These are phyloP conservation scores for Thermophis baileyi DNA, from an alignment of 2,113 vertebrate genomes.

Conservation along the genomic window DNA sequence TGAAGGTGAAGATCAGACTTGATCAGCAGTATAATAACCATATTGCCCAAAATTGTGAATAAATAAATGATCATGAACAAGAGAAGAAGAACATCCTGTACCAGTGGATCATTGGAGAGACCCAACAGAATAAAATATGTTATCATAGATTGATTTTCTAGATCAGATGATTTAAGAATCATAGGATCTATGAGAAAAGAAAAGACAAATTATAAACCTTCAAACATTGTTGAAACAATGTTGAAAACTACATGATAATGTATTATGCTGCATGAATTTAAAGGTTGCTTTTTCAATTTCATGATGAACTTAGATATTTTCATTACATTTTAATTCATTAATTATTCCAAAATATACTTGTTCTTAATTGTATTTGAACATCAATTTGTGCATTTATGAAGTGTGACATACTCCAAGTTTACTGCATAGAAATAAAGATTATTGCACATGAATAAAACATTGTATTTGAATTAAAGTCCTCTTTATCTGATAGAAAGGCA, in stretches of 20 bases:
- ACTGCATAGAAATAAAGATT: background rate
- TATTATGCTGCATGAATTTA: background rate
- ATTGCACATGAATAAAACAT: background rate
- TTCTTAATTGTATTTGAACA: background rate
- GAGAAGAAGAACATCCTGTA: background rate
- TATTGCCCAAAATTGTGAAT: constrained; percentile 16
- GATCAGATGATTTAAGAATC: background rate
- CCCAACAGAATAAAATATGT: background rate
- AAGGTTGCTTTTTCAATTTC: background rate
- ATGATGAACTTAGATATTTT: background rate
- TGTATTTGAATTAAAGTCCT: background rate
- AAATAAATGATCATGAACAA: constrained; percentile 5
- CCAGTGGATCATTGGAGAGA: background rate
- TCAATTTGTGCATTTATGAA: background rate
- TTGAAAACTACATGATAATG: background rate
- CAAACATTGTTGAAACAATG: background rate
- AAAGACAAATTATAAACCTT: background rate
- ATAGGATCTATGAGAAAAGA: background rate
- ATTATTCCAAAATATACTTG: background rate
- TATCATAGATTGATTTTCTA: background rate
- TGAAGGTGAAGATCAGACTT: constrained; percentile 31
- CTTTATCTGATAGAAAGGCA: background rate
- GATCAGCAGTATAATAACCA: constrained; percentile 38
- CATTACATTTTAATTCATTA: background rate
- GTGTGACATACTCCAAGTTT: background rate